phyloP scores from a whole-genome alignment of 1,140 invertebrate genomes.

The Aphelinus certus region DNA sequence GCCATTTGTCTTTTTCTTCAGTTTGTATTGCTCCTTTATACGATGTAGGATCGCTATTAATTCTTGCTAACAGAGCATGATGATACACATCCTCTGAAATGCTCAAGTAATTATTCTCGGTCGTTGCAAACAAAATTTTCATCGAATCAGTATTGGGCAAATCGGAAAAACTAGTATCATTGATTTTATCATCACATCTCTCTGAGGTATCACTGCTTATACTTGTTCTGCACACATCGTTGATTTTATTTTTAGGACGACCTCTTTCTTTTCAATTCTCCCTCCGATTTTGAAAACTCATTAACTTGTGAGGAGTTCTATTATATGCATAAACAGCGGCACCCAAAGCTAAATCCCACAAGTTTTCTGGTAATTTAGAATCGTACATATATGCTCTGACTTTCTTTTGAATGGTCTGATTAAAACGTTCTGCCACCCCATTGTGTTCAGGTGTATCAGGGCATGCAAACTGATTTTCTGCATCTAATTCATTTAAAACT shows the following conservation, averaged over 20 bases:
- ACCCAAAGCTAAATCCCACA: constrained; percentile 53
- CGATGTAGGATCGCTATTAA: constrained; percentile 9
- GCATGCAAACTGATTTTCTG: constrained; percentile 9
- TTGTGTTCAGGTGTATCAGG: constrained; percentile 32
- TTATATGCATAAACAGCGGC: constrained; percentile 51
- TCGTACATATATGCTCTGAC: constrained; percentile 51
- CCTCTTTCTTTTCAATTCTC: not conserved
- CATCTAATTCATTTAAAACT: constrained; percentile 4
- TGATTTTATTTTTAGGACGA: not conserved
- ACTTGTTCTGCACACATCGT: not conserved
- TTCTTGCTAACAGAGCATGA: not conserved
- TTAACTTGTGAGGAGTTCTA: constrained; percentile 36
- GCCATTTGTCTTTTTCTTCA: constrained; percentile 7
- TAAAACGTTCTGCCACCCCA: constrained; percentile 34
- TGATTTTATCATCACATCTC: not conserved
- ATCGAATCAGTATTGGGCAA: not conserved
- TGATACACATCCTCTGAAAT: not conserved
- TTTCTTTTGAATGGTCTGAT: constrained; percentile 47
- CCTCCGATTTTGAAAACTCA: not conserved
- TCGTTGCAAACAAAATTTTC: not conserved
- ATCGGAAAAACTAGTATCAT: not conserved
- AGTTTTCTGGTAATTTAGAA: constrained; percentile 42
- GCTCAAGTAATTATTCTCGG: not conserved
- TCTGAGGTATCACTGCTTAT: not conserved
- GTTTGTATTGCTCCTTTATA: constrained; percentile 34